Conservation (phyloP, 2,797 vertebrate species). For the Artibeus jamaicensis region DNA sequence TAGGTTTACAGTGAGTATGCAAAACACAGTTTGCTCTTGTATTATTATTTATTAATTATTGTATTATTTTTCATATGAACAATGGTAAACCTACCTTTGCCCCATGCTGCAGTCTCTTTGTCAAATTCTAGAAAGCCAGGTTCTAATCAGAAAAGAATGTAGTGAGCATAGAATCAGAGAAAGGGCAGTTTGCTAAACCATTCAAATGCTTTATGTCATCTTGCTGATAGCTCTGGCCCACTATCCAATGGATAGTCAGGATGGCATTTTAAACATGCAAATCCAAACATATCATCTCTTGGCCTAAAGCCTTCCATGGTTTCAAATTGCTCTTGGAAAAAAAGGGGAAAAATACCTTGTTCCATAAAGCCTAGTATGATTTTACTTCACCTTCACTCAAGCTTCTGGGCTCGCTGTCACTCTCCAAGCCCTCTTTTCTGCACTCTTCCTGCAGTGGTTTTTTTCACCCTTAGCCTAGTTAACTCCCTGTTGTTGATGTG, state of each 20-base stretch:
- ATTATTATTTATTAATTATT: no score
- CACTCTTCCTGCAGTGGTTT: not conserved
- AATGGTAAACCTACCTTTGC: not conserved
- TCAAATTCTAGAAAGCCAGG: slow-evolving; percentile 40
- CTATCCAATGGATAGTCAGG: not conserved
- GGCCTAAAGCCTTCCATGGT: not conserved
- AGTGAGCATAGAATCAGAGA: not conserved
- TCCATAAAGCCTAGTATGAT: not conserved
- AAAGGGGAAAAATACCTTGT: not conserved
- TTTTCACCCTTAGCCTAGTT: not conserved
- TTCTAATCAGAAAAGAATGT: not conserved
- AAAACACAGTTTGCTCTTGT: not conserved
- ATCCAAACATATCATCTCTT: slow-evolving; percentile 12
- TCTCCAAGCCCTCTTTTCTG: not conserved
- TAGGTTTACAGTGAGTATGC: not conserved
- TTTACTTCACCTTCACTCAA: not conserved
- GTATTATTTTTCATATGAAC: no score
- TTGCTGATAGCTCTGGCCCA: not conserved
- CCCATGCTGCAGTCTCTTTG: not conserved
- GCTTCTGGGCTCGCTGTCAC: not conserved
- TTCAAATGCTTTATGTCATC: slow-evolving; percentile 28
- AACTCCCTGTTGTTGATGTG: not conserved
- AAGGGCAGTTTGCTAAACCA: not conserved
- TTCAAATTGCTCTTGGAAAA: slow-evolving; percentile 32
- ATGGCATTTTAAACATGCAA: slow-evolving; percentile 49